These are phyloP conservation scores for Eurois occulta DNA, from an alignment of 2,888 invertebrate genomes.

Conservation along the genomic window DNA sequence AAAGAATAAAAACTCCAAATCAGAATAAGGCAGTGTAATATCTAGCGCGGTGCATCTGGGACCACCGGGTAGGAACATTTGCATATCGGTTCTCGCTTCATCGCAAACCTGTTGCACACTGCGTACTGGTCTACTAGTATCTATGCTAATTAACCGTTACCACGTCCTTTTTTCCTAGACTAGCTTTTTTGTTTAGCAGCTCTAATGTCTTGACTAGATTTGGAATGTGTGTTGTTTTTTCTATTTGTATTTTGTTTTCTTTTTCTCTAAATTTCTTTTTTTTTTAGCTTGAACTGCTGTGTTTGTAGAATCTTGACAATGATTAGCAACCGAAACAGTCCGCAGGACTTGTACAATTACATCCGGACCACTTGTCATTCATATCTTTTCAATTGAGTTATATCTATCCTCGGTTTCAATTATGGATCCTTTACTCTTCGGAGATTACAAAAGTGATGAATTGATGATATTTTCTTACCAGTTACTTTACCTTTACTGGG, in stretches of 20 bases:
- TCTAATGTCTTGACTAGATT: conserved; percentile 48
- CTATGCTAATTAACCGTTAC: conserved; percentile 82
- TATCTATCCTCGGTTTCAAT: too few relatives aligned
- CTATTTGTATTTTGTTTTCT: neutral
- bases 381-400: neutral
- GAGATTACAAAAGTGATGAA: neutral
- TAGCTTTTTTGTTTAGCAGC: conserved; percentile 65
- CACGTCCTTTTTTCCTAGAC: conserved; percentile 71
- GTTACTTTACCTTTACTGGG: neutral
- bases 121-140: conserved; percentile 68
- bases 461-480: neutral
- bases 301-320: neutral
- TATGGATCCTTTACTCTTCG: neutral
- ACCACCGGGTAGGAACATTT: conserved; percentile 84
- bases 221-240: conserved; percentile 21
- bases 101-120: conserved; percentile 74
- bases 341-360: neutral
- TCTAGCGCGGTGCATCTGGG: conserved; percentile 74
- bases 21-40: conserved; percentile 61
- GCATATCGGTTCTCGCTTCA: conserved; percentile 77
- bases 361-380: neutral
- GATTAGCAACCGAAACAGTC: neutral
- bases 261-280: neutral
- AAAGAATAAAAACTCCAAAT: conserved; percentile 36
- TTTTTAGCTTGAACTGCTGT: neutral